phyloP scores from a whole-genome alignment of 2,113 vertebrate genomes.

The Abramis brama region DNA sequence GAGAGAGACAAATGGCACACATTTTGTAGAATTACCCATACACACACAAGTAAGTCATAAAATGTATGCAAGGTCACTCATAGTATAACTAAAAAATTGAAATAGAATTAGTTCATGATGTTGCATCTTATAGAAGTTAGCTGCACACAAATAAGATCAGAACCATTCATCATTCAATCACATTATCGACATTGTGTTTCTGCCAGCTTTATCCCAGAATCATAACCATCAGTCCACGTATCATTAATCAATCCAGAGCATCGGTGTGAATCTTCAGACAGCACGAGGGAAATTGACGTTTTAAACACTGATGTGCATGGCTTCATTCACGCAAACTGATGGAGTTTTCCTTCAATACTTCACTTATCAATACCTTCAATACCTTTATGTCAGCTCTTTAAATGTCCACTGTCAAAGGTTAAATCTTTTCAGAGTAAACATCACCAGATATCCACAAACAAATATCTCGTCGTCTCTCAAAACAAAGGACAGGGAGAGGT shows the following conservation, averaged over 20 bases:
- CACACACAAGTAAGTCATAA: no score
- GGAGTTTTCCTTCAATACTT: slow-evolving; percentile 38
- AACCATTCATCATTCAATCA: neutral
- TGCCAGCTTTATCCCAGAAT: slow-evolving; percentile 15
- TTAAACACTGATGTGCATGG: slow-evolving; percentile 40
- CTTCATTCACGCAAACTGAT: slow-evolving; percentile 44
- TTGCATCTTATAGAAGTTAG: no score
- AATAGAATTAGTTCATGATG: no score
- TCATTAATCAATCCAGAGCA: slow-evolving; percentile 35
- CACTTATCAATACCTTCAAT: no score
- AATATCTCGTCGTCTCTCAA: slow-evolving; percentile 8
- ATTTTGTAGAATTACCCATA: no score
- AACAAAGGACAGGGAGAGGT: slow-evolving; percentile 30
- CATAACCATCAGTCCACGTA: neutral
- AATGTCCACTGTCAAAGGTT: neutral
- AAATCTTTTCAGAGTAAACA: slow-evolving; percentile 36
- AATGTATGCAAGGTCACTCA: no score
- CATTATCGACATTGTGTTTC: neutral
- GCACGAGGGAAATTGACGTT: neutral
- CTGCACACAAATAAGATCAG: neutral
- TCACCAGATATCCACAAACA: slow-evolving; percentile 31
- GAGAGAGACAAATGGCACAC: no score
- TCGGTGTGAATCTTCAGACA: slow-evolving; percentile 18
- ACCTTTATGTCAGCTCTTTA: slow-evolving; percentile 27
- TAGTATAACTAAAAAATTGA: no score